These are phyloP conservation scores for Sander vitreus DNA, from an alignment of 2,113 vertebrate species.

Conservation along the genomic window DNA sequence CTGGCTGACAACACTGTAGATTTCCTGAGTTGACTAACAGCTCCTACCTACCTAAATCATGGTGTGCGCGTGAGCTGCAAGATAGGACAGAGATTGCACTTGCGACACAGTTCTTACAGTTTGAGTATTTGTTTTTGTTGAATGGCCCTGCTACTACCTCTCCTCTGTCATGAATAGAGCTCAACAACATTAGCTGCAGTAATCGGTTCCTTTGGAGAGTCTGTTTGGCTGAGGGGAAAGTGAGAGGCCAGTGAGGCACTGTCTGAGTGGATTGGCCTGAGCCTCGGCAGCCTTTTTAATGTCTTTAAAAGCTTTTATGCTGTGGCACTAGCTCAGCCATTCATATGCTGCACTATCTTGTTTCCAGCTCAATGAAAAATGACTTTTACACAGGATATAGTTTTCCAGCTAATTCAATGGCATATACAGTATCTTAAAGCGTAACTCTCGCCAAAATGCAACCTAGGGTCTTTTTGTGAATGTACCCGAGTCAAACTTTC, in stretches of 20 bases:
- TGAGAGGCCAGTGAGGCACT: constrained; percentile 49
- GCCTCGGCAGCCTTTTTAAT: constrained; percentile 71
- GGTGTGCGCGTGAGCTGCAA: background rate
- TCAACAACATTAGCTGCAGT: constrained; percentile 63
- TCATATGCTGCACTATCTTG: constrained; percentile 52
- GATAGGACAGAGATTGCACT: background rate
- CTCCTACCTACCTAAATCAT: background rate
- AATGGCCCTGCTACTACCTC: constrained; percentile 1
- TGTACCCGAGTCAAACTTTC: no score
- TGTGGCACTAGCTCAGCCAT: constrained; percentile 37
- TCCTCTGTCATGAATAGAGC: constrained; percentile 33
- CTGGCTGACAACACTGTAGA: background rate
- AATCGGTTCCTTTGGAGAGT: constrained; percentile 63
- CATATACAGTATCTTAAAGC: constrained; percentile 11
- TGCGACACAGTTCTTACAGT: constrained; percentile 2
- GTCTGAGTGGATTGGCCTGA: constrained; percentile 75
- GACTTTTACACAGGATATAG: constrained; percentile 32
- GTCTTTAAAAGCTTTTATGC: constrained; percentile 80
- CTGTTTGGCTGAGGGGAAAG: constrained; percentile 57
- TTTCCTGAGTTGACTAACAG: background rate
- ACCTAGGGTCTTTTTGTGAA: no score
- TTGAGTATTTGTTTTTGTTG: constrained; percentile 36
- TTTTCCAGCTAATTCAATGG: constrained; percentile 15
- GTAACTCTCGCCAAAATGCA: no score
- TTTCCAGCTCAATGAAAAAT: constrained; percentile 62